These are phyloP conservation scores for Zaprionus taronus DNA, from an alignment of 1,140 invertebrate genomes.

Conservation along the genomic window DNA sequence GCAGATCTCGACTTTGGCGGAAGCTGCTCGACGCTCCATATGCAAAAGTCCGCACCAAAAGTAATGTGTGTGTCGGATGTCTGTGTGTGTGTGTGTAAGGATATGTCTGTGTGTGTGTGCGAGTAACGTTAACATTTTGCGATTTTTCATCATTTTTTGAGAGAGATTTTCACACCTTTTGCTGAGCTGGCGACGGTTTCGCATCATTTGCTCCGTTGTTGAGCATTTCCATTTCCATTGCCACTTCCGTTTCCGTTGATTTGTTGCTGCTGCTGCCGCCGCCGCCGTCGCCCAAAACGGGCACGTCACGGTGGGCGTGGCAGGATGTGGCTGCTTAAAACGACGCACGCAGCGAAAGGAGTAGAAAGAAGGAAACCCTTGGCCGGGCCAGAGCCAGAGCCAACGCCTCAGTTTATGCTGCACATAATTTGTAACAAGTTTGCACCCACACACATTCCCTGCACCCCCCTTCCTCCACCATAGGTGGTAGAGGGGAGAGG, in stretches of 20 bases:
- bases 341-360: slow-evolving; percentile 64
- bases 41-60: slow-evolving; percentile 34
- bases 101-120: slow-evolving; percentile 36
- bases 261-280: slow-evolving; percentile 56
- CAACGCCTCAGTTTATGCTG: slow-evolving; percentile 46
- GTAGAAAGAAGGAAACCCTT: slow-evolving; percentile 25
- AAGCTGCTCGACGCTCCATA: slow-evolving; percentile 24
- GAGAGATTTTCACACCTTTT: slow-evolving; percentile 61
- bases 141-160: slow-evolving; percentile 72
- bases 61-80: slow-evolving; percentile 22
- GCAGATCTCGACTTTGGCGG: slow-evolving; percentile 35
- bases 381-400: not conserved
- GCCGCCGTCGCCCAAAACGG: slow-evolving; percentile 5
- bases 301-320: slow-evolving; percentile 37
- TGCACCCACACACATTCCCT: slow-evolving; percentile 40
- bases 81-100: slow-evolving; percentile 14
- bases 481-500: not conserved
- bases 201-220: slow-evolving; percentile 67
- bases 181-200: slow-evolving; percentile 37
- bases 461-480: not conserved
- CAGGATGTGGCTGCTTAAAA: slow-evolving; percentile 80
- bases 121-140: slow-evolving; percentile 61
- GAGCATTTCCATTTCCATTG: slow-evolving; percentile 80
- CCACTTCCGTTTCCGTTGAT: slow-evolving; percentile 80
- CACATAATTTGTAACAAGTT: slow-evolving; percentile 82